Base-by-base conservation (phyloP, 2,113 vertebrate genomes). In the Gymnorhina tibicen region DNA sequence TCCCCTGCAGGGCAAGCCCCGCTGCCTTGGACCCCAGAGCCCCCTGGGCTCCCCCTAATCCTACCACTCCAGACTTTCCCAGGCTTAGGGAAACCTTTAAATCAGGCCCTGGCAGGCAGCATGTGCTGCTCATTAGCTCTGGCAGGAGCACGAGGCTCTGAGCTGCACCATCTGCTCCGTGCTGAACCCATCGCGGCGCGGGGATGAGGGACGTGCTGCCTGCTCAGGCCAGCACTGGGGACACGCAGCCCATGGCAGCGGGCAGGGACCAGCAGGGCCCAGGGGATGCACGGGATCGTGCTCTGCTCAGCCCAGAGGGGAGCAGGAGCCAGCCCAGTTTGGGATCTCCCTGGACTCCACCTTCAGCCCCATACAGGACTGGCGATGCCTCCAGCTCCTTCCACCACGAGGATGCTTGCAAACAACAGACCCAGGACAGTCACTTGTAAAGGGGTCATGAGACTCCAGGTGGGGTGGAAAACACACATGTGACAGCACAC, bases 111-210 rank as follows among this genome's bases (percentile, higher is more conserved):
- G 77, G 85, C 94, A 95, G 89, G 62, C 6, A 3, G 58, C 81
- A 50, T 50, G 84, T 91, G 94, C 66, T 91, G 81, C 85, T 96
- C 53, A 91, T 96, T 93, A 94, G 89, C 67, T 83, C 53, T 89
- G 89, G 85, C 87, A 82, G 94, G 66, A 91, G 74, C 89, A 69
- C 53, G 49, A 5, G 1, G 64, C 19, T 1, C 35, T 10, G 89
- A 93, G 92, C 90, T 1, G 3, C 24, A 10, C 87, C 91, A 66
- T 89, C 95, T 92, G 88, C 82, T 93, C 68, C 1, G 10, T 26
- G 9, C 58, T 3, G 2, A 33, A 13, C 39, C 53, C 41, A 4
- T 3, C 16, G 80, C 1, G 1, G 52, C 32, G 2, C 3, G 1
- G 52, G 68, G 50, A 37, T 0, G 6, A 56, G 74, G 68, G 59